A percentile compares a stretch with the other conserved stretches of the same genome.
phyloP scores from a whole-genome alignment of 1,140 invertebrate species.

The Anthonomus grandis region DNA sequence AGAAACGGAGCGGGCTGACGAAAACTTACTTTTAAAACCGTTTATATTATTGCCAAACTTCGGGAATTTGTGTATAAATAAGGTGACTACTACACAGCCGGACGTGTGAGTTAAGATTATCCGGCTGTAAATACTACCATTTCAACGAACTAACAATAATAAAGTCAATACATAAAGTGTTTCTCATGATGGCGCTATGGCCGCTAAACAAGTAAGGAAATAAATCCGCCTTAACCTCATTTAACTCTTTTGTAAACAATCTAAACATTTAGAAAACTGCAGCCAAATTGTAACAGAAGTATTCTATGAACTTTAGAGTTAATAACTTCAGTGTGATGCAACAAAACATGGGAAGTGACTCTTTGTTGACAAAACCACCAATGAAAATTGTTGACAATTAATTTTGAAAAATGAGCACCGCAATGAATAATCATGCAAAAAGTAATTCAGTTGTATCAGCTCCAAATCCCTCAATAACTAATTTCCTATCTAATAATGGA shows the following conservation, averaged over 20 bases:
- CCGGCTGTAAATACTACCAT: conserved; percentile 8
- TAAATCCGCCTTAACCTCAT: conserved; percentile 46
- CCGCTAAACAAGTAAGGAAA: conserved; percentile 44
- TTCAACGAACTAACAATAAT: conserved; percentile 30
- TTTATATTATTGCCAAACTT: conserved; percentile 29
- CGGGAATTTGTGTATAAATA: conserved; percentile 31
- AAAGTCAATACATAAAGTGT: conserved; percentile 37
- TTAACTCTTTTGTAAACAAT: conserved; percentile 35
- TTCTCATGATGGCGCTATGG: conserved; percentile 45
- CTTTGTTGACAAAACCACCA: conserved; percentile 19
- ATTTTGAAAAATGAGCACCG: conserved; percentile 12
- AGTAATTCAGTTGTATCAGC: conserved; percentile 14
- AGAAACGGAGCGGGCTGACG: conserved; percentile 31
- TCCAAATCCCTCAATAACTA: conserved; percentile 3
- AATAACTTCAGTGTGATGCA: conserved; percentile 15
- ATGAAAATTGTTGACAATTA: conserved; percentile 9
- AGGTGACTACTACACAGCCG: conserved; percentile 20
- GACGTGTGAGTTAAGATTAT: conserved; percentile 24
- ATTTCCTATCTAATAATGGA: conserved; percentile 3
- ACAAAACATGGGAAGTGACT: conserved; percentile 23
- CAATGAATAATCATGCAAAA: conserved; percentile 28
- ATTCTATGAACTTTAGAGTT: background rate
- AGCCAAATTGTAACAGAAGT: background rate
- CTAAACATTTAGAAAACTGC: background rate
- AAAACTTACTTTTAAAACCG: conserved; percentile 31